Evolutionary conservation across 2,113 vertebrate genomes (phyloP), one percentile per base, ranked within the genome.

Genomic region (Proterorhinus semilunaris): DNA sequence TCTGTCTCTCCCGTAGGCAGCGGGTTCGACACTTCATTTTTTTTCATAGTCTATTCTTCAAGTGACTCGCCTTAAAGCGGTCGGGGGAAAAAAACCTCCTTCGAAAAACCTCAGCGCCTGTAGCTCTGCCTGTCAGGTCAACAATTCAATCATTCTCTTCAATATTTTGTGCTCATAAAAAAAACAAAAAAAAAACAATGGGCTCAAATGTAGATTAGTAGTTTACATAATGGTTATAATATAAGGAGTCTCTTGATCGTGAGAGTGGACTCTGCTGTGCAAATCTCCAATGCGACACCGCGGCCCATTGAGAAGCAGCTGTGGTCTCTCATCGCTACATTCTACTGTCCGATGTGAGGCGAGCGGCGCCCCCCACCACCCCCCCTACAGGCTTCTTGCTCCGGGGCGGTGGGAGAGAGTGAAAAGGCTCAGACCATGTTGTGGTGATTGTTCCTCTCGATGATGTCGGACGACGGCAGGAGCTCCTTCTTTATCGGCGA

Each of bases 261-360:
- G 85, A 86, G 79, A 83, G 87, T 83, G 83, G 87, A 87, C 86
- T 94, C 92, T 84, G 86, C 94, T 64, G 85, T 83, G 83, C 84
- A 84, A 80, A 73, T 79, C 71, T 88, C 86, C 83, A 86, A 83
- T 66, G 66, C 58, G 81, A 87, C 84, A 79, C 71, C 74, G 82
- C 65, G 42, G 58, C 13, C 75, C 6, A 76, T 65, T 76, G 82
- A 82, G 82, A 69, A 72, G 86, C 83, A 83, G 82, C 84, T 78
- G 78, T 75, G 73, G 86, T 87, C 82, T 87, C 94, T 95, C 93
- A 92, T 94, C 85, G 93, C 96, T 98, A 99, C 97, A 98, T 98
- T 98, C 98, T 98, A 98, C 95, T 97, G 97, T 98, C 96, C 94
- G 94, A 97, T 97, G 96, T 96, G 95, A 95, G 91, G 89, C 89